Evolutionary conservation across 2,797 vertebrate species (phyloP), one percentile per base, ranked within the genome.

Genomic region (Coranthus polyacanthus): DNA sequence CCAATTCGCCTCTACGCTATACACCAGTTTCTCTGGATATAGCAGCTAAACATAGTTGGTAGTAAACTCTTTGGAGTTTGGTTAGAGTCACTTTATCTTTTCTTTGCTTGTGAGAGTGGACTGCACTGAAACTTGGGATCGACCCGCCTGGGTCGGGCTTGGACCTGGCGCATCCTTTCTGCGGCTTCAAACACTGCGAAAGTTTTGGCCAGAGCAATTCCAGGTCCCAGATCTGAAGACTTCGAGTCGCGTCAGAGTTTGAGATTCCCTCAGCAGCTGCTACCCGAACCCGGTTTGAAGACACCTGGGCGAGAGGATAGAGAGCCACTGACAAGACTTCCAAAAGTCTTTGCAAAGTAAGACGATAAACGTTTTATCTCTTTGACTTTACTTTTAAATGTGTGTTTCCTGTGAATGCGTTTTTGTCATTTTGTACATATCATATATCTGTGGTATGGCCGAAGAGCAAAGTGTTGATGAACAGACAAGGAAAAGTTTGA

Each of bases 61-160:
- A 95, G 94, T 94, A 95, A 93, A 94, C 94, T 95, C 94, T 94
- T 94, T 94, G 94, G 94, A 95, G 94, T 95, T 95, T 94, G 93
- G 86, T 93, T 84, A 92, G 93, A 94, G 94, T 95, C 93, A 61
- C 73, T 79, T 75, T 82, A 81, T 87, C 72, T 80, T 77, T 84
- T 85, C 84, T 92, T 92, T 87, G 91, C 92, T 94, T 94, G 93
- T 93, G 93, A 91, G 85, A 91, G 91, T 91, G 90, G 89, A 94
- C 91, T 91, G 92, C 91, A 90, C 89, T 91, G 92, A 92, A 85
- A 81, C 86, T 86, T 89, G 89, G 93, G 89, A 85, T 83, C 86
- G 90, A 90, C 88, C 89, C 84, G 53, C 54, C 32, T 44, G 77
- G 85, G 81, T 89, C 84, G 69, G 64, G 75, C 68, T 75, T 72